These are phyloP conservation scores for Sisor rabdophorus DNA, from an alignment of 2,113 vertebrate species.

Conservation along the genomic window DNA sequence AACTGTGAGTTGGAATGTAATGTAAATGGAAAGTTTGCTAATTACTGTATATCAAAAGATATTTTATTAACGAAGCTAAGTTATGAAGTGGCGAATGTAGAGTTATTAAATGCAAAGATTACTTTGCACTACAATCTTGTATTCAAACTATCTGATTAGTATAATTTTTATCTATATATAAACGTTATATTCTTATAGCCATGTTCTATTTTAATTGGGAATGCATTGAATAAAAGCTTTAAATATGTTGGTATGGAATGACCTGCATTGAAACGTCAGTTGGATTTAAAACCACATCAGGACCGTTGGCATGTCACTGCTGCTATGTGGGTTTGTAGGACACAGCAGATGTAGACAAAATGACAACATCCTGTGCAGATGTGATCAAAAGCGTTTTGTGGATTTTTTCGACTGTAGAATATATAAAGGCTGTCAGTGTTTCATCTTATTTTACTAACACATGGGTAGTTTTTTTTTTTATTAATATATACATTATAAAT, in stretches of 20 bases:
- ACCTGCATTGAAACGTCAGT: neutral
- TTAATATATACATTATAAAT: neutral
- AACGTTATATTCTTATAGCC: neutral
- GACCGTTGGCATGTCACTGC: neutral
- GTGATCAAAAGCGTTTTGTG: constrained; percentile 4
- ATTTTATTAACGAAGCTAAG: constrained; percentile 27
- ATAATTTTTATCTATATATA: neutral
- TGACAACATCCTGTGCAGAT: constrained; percentile 30
- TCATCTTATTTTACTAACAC: neutral
- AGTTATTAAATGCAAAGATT: constrained; percentile 32
- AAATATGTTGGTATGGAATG: neutral
- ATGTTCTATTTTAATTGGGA: neutral
- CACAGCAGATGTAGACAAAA: constrained; percentile 6
- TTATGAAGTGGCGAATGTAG: constrained; percentile 19
- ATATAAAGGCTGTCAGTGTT: neutral
- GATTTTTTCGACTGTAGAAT: neutral
- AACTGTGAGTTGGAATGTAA: constrained; percentile 58
- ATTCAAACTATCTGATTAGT: constrained; percentile 58
- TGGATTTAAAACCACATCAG: constrained; percentile 13
- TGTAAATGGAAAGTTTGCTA: constrained; percentile 48
- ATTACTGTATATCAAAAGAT: constrained; percentile 19
- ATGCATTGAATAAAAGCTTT: neutral
- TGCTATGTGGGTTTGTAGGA: constrained; percentile 35
- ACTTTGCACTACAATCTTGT: constrained; percentile 52
- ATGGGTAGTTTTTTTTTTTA: neutral